phyloP scores from a whole-genome alignment of 2,113 vertebrate species.

The Pipra filicauda region DNA sequence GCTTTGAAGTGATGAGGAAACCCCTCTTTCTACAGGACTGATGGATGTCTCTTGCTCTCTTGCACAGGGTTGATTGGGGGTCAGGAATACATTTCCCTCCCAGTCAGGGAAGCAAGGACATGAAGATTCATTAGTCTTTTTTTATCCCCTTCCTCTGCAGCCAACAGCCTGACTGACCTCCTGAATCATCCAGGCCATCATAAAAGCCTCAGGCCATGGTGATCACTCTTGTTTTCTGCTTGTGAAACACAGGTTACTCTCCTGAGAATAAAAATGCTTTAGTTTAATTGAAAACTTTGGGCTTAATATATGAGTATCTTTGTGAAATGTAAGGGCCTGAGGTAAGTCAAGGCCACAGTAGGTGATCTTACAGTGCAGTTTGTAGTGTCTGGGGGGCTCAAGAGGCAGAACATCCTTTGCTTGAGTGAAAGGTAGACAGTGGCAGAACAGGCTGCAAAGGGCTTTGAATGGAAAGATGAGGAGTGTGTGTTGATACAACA shows the following conservation, averaged over 20 bases:
- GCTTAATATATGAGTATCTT: background rate
- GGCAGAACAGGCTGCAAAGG: background rate
- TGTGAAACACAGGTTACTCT: slow-evolving; percentile 28
- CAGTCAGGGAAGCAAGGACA: background rate
- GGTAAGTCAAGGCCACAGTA: background rate
- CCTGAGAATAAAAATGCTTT: background rate
- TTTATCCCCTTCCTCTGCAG: background rate
- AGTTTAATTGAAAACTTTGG: slow-evolving; percentile 31
- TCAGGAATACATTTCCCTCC: slow-evolving; percentile 3
- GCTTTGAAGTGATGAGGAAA: background rate
- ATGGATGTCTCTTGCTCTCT: background rate
- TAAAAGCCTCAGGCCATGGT: background rate
- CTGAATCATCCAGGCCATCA: background rate
- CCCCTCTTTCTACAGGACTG: background rate
- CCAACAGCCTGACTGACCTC: background rate
- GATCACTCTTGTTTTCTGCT: slow-evolving; percentile 27
- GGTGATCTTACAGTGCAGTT: background rate
- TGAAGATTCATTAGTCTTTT: slow-evolving; percentile 14
- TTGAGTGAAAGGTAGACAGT: background rate
- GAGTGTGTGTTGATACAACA: background rate
- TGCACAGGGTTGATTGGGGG: background rate
- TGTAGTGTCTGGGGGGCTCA: background rate
- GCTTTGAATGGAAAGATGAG: background rate
- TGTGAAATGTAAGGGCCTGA: background rate
- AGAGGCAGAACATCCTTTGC: background rate